phyloP scores from a whole-genome alignment of 2,888 invertebrate genomes.

The Galerucella nymphaeae region DNA sequence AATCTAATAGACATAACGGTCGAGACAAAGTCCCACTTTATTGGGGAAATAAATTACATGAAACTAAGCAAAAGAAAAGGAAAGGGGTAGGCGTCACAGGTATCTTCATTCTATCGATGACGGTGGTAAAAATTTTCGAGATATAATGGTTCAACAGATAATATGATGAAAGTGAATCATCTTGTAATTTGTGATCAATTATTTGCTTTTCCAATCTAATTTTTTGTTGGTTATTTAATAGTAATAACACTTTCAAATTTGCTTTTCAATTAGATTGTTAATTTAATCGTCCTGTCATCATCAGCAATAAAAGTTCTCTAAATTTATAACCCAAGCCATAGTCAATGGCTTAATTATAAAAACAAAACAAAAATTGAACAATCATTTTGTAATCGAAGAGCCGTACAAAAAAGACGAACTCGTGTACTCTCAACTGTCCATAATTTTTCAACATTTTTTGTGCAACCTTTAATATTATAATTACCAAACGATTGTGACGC shows the following conservation, averaged over 20 bases:
- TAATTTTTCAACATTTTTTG: slow-evolving; percentile 23
- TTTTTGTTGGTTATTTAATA: background rate
- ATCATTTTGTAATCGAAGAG: slow-evolving; percentile 8
- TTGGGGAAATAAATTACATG: no score
- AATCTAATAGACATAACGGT: no score
- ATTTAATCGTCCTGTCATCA: background rate
- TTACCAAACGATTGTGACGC: slow-evolving; percentile 31
- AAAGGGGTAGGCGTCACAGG: no score
- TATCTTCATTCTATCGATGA: no score
- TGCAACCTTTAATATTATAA: slow-evolving; percentile 29
- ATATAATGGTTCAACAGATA: no score
- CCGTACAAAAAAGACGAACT: slow-evolving; percentile 5
- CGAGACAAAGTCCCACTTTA: no score
- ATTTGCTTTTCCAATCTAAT: background rate
- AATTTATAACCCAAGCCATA: background rate
- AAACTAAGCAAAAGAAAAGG: no score
- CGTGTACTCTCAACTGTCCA: slow-evolving; percentile 23
- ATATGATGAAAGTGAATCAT: no score
- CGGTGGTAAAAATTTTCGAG: no score
- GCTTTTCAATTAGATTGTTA: background rate
- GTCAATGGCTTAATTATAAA: slow-evolving; percentile 1
- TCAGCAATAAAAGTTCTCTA: background rate
- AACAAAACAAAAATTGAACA: background rate
- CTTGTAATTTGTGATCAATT: background rate
- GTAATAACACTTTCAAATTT: background rate